Conservation (phyloP, 2,797 vertebrate genomes). For the Hirundo rustica region DNA sequence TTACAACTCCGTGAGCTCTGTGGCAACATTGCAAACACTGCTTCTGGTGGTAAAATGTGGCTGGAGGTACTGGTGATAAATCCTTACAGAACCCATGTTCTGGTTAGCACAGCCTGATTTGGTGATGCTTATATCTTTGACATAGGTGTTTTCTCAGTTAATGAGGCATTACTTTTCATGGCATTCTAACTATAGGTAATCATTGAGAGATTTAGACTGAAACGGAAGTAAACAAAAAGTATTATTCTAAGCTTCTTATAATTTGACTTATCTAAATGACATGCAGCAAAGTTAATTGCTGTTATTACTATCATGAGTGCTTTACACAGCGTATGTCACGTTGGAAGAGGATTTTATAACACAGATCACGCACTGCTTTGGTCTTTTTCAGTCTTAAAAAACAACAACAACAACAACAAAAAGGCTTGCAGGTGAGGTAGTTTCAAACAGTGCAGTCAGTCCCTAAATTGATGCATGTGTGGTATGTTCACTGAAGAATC, state of each 20-base stretch:
- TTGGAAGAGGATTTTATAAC: constrained; percentile 37
- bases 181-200: constrained; percentile 62
- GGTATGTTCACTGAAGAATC: not conserved
- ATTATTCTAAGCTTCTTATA: constrained; percentile 53
- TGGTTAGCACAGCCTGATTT: constrained; percentile 33
- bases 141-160: constrained; percentile 51
- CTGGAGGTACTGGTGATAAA: constrained; percentile 31
- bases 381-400: constrained; percentile 10
- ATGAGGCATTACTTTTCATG: constrained; percentile 47
- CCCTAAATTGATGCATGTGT: not conserved
- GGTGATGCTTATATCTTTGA: constrained; percentile 31
- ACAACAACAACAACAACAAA: not conserved
- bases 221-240: constrained; percentile 65
- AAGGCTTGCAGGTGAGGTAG: not conserved
- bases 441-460: not conserved
- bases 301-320: not conserved
- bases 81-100: constrained; percentile 33
- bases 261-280: constrained; percentile 42
- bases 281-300: constrained; percentile 11
- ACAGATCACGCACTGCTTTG: not conserved
- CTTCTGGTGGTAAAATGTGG: constrained; percentile 46
- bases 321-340: not conserved
- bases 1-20: constrained; percentile 52
- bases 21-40: constrained; percentile 51
- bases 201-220: constrained; percentile 59